Evolutionary conservation across 2,797 vertebrate species (phyloP), one percentile per base, ranked within the genome.

Genomic region (Rhynchotus rufescens): DNA sequence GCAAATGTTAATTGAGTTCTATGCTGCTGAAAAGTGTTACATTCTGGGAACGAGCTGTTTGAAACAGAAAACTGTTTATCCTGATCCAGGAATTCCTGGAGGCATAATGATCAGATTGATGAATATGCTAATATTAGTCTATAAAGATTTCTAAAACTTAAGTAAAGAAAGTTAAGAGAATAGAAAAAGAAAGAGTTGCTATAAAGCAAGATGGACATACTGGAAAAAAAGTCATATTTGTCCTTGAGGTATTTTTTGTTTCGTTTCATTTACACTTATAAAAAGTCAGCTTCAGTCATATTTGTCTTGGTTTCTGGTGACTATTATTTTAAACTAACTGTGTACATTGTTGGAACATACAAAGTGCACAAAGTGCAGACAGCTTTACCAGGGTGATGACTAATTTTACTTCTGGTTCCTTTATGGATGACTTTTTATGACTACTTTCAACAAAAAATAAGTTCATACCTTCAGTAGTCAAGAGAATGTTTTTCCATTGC

Each of bases 191-290:
- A 68, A 64, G 34, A 1, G 10, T 60, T 84, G 17, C 49, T 84
- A 36, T 77, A 94, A 79, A 86, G 56, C 4, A 5, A 94, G 67
- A 77, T 42, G 22, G 56, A 23, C 11, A 22, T 93, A 64, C 62
- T 84, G 80, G 77, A 82, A 96, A 96, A 95, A 79, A 25, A 92
- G 49, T 60, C 66, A 19, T 92, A 32, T 94, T 94, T 93, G 86
- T 69, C 23, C 65, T 89, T 12, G 54, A 94, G 75, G 16, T 62
- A 62, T 77, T 85, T 88, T 73, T 77, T 79, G 34, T 68, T 21
- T 47, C 66, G 11, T 59, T 94, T 79, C 67, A 52, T 85, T 95
- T 90, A 38, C 49, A 42, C 5, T 49, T 78, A 66, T 6, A 69
- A 1, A 3, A 88, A 65, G 22, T 34, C 68, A 86, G 10, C 38